Evolutionary conservation across 23 tunicate genomes (phyloP), one percentile per base, ranked within the genome.

Genomic region (Ciona savignyi): DNA sequence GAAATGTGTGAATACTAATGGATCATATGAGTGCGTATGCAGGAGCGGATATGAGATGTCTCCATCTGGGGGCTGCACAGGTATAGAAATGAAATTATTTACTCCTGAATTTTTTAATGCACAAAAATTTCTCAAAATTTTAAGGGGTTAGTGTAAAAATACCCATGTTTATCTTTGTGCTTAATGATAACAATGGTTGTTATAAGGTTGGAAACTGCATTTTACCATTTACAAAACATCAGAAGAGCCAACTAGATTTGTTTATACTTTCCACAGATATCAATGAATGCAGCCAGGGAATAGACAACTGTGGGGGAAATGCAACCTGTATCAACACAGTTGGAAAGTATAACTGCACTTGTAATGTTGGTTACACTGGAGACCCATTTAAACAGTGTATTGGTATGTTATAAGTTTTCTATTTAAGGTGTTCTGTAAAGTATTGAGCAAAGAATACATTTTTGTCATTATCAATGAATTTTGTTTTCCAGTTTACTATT

Each of bases 331-430:
- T 4, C 19, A 82, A 82, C 67, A 75, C 81, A 24, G 75, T 66
- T 67, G 87, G 87, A 30, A 51, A 73, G 0, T 78, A 66, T 56
- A 67, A 70, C 0, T 82, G 87, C 51, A 27, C 66, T 49, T 82
- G 87, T 60, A 67, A 63, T 27, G 68, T 32, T 35, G 87, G 87
- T 28, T 82, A 67, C 68, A 66, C 69, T 61, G 87, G 87, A 27
- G 87, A 82, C 68, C 71, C 80, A 34, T 27, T 32, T 23, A 9
- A 28, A 26, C 60, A 32, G 33, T 80, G 85, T 60, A 63, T 65
- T 34, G 85, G 85, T 80, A 34, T 0, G 63, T 26, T 23, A n/a
- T n/a, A n/a, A 42, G 15, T 42, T 42, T 6, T 42, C 56, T 42
- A 15, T 42, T 42, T 42, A 42, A 42, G 15, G 56, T 6, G 56